Percentiles rank a stretch among this genome's conserved stretches.
Evolutionary conservation across 1,140 invertebrate species (phyloP).

Genomic region (Zaprionus gabonicus): DNA sequence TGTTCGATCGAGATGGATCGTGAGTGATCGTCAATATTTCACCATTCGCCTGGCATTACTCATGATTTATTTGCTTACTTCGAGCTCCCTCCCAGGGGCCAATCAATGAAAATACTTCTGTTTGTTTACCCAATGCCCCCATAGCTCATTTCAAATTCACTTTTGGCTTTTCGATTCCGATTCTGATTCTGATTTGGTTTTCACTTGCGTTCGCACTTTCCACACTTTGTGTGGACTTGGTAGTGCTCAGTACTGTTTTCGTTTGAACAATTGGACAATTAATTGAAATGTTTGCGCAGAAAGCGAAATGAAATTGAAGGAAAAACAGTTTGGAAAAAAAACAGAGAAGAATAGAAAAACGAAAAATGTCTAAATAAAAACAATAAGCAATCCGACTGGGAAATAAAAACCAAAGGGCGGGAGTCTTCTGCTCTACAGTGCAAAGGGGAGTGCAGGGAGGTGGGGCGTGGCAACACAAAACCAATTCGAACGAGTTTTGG

Average conservation of each 20-base stretch:
- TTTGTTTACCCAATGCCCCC: conserved; percentile 39
- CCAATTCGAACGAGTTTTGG: conserved; percentile 67
- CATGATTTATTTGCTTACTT: conserved; percentile 39
- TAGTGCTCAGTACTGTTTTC: conserved; percentile 40
- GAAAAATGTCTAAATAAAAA: conserved; percentile 9
- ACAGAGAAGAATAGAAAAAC: conserved; percentile 1
- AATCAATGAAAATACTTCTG: conserved; percentile 37
- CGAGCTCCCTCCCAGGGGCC: conserved; percentile 1
- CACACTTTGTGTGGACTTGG: background rate
- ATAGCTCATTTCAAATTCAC: conserved; percentile 10
- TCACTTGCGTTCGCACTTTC: conserved; percentile 18
- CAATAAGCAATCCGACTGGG: background rate
- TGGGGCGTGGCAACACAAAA: conserved; percentile 32
- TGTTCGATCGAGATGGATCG: background rate
- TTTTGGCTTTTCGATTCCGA: background rate
- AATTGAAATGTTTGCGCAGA: conserved; percentile 75
- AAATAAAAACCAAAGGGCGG: background rate
- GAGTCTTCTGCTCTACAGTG: no score
- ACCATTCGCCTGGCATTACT: conserved; percentile 22
- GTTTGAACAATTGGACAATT: conserved; percentile 71
- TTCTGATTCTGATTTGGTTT: conserved; percentile 20
- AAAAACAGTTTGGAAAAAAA: conserved; percentile 34
- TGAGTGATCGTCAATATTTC: conserved; percentile 24
- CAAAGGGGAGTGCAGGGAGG: background rate
- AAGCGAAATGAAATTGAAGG: conserved; percentile 40